Conservation (phyloP, 2,797 vertebrate genomes). For the Micrastur ruficollis region DNA sequence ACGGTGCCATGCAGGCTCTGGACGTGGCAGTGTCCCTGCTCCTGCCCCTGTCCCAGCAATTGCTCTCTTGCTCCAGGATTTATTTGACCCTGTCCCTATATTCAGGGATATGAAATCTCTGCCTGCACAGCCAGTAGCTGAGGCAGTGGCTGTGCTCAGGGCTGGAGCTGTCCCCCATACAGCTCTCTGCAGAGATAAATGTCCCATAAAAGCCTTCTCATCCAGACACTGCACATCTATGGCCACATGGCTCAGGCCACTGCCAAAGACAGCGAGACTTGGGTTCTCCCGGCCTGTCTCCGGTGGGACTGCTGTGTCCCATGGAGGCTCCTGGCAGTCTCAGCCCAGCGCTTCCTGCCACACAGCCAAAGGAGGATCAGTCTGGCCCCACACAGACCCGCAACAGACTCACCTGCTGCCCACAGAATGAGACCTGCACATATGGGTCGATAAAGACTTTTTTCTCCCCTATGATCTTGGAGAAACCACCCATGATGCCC, state of each 20-base stretch:
- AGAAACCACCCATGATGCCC: constrained; percentile 87
- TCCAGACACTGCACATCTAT: fast-evolving
- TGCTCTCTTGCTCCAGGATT: neutral
- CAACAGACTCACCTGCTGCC: constrained; percentile 83
- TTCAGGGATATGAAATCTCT: neutral
- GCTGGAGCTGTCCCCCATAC: neutral
- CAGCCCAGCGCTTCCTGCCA: neutral
- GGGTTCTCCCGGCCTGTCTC: neutral
- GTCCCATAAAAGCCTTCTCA: neutral
- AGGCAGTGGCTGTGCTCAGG: neutral
- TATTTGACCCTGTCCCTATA: neutral
- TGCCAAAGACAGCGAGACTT: neutral
- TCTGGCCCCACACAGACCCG: neutral
- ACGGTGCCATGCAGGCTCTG: neutral
- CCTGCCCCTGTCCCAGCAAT: neutral
- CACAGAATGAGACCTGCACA: constrained; percentile 86
- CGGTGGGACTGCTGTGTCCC: neutral
- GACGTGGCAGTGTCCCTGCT: neutral
- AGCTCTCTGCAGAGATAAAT: neutral
- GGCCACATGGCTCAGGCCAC: neutral
- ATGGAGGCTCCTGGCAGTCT: neutral
- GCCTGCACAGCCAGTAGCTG: neutral
- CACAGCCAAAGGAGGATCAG: neutral
- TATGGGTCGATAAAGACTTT: constrained; percentile 89
- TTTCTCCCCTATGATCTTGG: constrained; percentile 84